These are phyloP conservation scores for Conus ventricosus DNA, from an alignment of 1,140 invertebrate species.

Conservation along the genomic window DNA sequence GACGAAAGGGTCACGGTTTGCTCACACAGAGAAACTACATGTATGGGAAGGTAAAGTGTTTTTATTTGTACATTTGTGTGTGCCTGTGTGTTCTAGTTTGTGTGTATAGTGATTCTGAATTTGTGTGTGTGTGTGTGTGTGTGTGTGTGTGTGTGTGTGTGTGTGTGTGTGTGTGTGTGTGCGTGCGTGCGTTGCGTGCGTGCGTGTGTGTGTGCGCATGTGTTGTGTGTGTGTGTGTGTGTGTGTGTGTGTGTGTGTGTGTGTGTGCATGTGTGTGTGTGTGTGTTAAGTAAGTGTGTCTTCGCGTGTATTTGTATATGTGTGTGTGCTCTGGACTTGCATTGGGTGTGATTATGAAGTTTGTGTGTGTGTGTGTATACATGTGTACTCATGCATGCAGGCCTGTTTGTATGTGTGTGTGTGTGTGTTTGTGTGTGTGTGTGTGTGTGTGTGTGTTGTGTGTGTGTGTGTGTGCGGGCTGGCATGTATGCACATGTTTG, in stretches of 20 bases:
- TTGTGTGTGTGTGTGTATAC: background rate
- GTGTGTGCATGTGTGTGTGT: background rate
- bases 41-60: conserved; percentile 68
- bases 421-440: background rate
- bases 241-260: background rate
- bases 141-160: background rate
- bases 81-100: background rate
- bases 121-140: background rate
- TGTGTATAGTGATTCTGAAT: background rate
- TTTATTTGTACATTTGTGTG: background rate
- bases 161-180: background rate
- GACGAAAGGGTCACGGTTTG: conserved; percentile 73
- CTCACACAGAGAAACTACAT: conserved; percentile 75
- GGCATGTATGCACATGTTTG: no score
- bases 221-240: background rate
- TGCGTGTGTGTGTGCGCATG: background rate
- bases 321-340: background rate
- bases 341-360: no score
- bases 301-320: no score
- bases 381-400: no score
- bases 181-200: background rate
- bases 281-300: no score
- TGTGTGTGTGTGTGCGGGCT: no score
- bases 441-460: no score
- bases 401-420: background rate